phyloP scores from a whole-genome alignment of 2,888 invertebrate genomes.

The Myopa testacea region DNA sequence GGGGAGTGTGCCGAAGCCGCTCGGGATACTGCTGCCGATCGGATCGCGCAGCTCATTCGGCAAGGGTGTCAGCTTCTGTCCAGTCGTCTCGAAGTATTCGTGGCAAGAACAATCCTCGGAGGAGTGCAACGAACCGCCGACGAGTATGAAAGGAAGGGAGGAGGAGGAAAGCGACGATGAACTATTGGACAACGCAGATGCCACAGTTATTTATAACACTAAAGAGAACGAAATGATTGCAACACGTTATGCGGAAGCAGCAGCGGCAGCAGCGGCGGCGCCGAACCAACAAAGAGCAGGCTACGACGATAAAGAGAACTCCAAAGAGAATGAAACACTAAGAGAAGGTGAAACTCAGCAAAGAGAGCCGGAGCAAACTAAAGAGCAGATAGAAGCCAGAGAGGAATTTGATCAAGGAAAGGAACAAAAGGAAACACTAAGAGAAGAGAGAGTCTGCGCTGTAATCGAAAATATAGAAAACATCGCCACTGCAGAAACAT shows the following conservation, averaged over 20 bases:
- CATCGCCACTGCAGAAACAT: slow-evolving; percentile 49
- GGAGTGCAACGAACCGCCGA: slow-evolving; percentile 54
- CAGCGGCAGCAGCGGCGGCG: slow-evolving; percentile 36
- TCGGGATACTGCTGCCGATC: slow-evolving; percentile 62
- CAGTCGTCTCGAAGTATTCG: slow-evolving; percentile 82
- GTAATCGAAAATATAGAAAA: slow-evolving; percentile 39
- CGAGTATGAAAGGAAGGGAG: slow-evolving; percentile 36
- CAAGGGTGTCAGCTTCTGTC: slow-evolving; percentile 82
- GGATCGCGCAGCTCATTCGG: slow-evolving; percentile 65
- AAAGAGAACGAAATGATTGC: slow-evolving; percentile 62
- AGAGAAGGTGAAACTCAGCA: neutral
- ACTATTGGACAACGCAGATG: slow-evolving; percentile 58
- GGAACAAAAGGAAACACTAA: slow-evolving; percentile 28
- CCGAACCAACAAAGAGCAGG: no score
- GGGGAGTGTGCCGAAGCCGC: slow-evolving; percentile 66
- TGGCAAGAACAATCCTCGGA: slow-evolving; percentile 77
- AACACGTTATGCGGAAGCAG: slow-evolving; percentile 50
- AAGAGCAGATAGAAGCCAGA: no score
- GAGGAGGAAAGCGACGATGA: slow-evolving; percentile 51
- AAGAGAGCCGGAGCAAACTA: neutral
- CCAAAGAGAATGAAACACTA: slow-evolving; percentile 14
- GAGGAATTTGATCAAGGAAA: no score
- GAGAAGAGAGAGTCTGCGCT: slow-evolving; percentile 42
- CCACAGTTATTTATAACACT: slow-evolving; percentile 60
- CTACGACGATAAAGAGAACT: neutral